A percentile compares a stretch with the other conserved stretches of the same genome.
Evolutionary conservation across 2,888 invertebrate species (phyloP).

Genomic region (Andrena bucephala): DNA sequence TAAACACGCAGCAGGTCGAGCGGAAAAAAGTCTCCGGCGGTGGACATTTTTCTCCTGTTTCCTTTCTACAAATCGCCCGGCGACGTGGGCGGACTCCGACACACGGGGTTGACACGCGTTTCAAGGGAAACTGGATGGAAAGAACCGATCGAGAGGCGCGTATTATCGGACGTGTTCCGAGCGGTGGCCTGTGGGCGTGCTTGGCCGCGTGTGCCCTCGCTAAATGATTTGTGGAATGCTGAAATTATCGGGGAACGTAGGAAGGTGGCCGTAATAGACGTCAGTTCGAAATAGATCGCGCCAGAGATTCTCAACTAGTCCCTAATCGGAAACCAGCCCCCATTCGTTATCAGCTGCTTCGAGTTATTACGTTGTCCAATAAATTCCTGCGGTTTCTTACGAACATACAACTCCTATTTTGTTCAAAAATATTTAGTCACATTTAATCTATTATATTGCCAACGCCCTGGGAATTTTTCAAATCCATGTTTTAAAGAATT

Average conservation of each 20-base stretch:
- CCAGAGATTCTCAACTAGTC: constrained; percentile 57
- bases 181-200: constrained; percentile 60
- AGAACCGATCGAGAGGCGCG: constrained; percentile 54
- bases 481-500: too few species aligned
- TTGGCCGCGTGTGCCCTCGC: constrained; percentile 43
- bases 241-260: constrained; percentile 69
- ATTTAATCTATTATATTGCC: too few species aligned
- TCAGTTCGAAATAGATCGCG: constrained; percentile 54
- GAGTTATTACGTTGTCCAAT: too few species aligned
- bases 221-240: constrained; percentile 74
- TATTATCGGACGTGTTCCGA: constrained; percentile 57
- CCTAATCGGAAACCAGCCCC: neutral
- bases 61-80: constrained; percentile 39
- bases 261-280: constrained; percentile 53
- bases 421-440: too few species aligned
- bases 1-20: constrained; percentile 40
- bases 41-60: constrained; percentile 33
- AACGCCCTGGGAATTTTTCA: neutral
- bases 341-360: neutral
- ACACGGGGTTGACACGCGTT: constrained; percentile 69
- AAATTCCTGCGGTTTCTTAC: too few species aligned
- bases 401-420: too few species aligned
- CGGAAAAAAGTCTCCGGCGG: constrained; percentile 16
- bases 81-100: constrained; percentile 73
- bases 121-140: constrained; percentile 76